Conservation (phyloP, 2,797 vertebrate species). For the Acropternis orthonyx region DNA sequence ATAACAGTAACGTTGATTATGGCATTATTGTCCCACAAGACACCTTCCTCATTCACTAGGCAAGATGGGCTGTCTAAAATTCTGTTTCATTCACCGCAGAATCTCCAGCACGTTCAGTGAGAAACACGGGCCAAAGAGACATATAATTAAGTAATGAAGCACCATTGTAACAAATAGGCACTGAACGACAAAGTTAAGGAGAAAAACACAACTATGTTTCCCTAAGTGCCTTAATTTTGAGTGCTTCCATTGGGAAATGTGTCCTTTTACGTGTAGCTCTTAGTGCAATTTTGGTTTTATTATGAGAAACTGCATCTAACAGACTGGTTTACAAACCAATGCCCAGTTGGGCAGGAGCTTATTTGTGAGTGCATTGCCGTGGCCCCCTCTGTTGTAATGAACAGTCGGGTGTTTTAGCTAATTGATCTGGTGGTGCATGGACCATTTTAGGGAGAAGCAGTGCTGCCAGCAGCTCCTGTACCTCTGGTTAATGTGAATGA, state of each 20-base stretch:
- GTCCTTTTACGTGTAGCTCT: not conserved
- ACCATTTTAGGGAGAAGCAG: not conserved
- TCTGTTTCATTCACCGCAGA: not conserved
- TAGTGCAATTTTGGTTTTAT: not conserved
- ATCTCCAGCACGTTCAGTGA: not conserved
- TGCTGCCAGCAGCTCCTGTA: not conserved
- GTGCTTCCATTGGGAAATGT: not conserved
- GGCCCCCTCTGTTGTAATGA: not conserved
- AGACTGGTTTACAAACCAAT: not conserved
- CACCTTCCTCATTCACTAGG: not conserved
- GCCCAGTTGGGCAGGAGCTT: not conserved
- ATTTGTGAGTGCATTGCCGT: rapidly evolving
- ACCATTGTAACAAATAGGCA: not conserved
- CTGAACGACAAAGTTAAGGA: not conserved
- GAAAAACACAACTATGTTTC: not conserved
- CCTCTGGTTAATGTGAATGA: not conserved
- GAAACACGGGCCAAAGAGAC: not conserved
- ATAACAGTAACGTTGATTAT: not conserved
- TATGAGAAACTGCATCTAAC: not conserved
- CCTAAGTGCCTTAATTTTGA: not conserved
- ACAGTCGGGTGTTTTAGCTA: rapidly evolving
- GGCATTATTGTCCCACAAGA: not conserved
- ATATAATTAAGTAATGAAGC: not conserved
- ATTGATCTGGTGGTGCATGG: not conserved
- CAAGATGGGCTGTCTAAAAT: not conserved